A percentile compares a stretch with the other conserved stretches of the same genome.
Conservation (phyloP, 2,797 vertebrate genomes). For the Enteromius trimaculatus region DNA sequence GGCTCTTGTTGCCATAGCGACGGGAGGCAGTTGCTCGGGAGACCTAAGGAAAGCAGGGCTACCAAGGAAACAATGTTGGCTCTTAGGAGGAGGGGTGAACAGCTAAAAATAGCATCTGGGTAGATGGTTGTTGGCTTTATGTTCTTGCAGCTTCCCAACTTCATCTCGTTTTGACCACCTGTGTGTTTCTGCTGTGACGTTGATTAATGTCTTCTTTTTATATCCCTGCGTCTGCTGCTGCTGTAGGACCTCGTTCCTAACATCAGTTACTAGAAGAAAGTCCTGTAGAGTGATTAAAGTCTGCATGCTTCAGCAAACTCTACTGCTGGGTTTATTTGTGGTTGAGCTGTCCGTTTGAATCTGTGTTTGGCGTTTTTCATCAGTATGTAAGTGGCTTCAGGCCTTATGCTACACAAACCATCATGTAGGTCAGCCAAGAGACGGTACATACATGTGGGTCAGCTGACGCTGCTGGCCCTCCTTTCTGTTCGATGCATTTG, state of each 20-base stretch:
- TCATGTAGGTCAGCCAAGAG: conserved; percentile 14
- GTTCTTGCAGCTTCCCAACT: conserved; percentile 22
- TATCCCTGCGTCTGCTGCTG: neutral
- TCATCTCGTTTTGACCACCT: conserved; percentile 42
- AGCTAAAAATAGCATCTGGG: conserved; percentile 72
- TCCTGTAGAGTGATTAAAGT: conserved; percentile 11
- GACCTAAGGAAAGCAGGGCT: conserved; percentile 71
- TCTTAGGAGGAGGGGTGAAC: conserved; percentile 56
- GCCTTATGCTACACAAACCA: neutral
- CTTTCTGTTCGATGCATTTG: neutral
- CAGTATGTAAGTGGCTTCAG: conserved; percentile 14
- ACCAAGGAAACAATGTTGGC: conserved; percentile 72
- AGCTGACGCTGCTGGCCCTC: neutral
- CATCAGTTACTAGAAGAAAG: neutral
- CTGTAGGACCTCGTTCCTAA: neutral
- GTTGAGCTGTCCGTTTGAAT: neutral
- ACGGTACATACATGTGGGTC: conserved; percentile 16
- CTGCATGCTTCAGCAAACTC: conserved; percentile 12
- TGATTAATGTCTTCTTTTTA: conserved; percentile 35
- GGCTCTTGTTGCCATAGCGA: conserved; percentile 79
- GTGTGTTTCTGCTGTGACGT: conserved; percentile 22
- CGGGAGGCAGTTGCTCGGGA: conserved; percentile 83
- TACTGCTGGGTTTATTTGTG: neutral
- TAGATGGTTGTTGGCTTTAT: conserved; percentile 53
- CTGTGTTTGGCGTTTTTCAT: neutral